These are phyloP conservation scores for Apeira syringaria DNA, from an alignment of 2,888 invertebrate species.

Conservation along the genomic window DNA sequence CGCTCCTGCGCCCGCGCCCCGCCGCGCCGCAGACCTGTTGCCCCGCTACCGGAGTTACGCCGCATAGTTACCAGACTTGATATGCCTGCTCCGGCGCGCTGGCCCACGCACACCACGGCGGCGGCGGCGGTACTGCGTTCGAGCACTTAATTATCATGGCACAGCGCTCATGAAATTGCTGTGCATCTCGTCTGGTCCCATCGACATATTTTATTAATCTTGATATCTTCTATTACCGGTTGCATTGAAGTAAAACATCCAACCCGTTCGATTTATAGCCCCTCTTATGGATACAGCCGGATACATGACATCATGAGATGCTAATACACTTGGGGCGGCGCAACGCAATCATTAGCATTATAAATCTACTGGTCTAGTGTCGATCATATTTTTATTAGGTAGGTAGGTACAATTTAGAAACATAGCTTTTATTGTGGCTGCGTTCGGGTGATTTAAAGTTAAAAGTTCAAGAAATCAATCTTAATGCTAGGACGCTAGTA, in stretches of 20 bases:
- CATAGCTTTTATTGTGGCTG: slow-evolving; percentile 18
- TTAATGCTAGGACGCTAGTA: too few relatives aligned
- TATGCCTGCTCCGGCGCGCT: slow-evolving; percentile 65
- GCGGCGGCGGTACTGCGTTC: slow-evolving; percentile 52
- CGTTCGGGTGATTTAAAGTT: slow-evolving; percentile 18
- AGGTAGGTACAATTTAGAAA: slow-evolving; percentile 20
- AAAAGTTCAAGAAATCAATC: not conserved
- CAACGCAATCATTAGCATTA: slow-evolving; percentile 58
- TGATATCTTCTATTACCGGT: slow-evolving; percentile 71
- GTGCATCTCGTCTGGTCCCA: slow-evolving; percentile 68
- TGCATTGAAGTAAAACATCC: slow-evolving; percentile 64
- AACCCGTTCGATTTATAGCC: slow-evolving; percentile 68
- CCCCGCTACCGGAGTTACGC: slow-evolving; percentile 83
- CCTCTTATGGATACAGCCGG: slow-evolving; percentile 65
- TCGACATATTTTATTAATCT: slow-evolving; percentile 74
- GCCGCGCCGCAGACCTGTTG: slow-evolving; percentile 82
- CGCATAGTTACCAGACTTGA: slow-evolving; percentile 82
- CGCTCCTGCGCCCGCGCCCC: slow-evolving; percentile 62
- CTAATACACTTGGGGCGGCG: slow-evolving; percentile 56
- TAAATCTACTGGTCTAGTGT: slow-evolving; percentile 56
- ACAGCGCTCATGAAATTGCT: slow-evolving; percentile 73
- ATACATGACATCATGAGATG: slow-evolving; percentile 75
- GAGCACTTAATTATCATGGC: slow-evolving; percentile 75
- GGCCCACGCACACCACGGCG: slow-evolving; percentile 60
- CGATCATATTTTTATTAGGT: slow-evolving; percentile 35